Evolutionary conservation across 2,888 invertebrate species (phyloP), one percentile per base, ranked within the genome.

Genomic region (Pomacea canaliculata): DNA sequence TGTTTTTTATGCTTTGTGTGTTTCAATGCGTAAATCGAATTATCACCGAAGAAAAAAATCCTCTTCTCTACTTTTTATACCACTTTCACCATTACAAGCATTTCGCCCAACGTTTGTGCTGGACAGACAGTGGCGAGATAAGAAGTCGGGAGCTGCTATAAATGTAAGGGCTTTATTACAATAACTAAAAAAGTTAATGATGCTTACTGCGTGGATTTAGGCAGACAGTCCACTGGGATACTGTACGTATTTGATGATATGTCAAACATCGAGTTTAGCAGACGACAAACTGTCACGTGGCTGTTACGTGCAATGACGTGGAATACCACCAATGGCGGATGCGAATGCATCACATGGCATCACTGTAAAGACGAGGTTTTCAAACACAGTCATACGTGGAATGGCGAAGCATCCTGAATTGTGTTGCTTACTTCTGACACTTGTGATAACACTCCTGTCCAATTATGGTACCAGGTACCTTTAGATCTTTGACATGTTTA

Each of bases 311-410:
- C 78, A 79, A 76, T 84, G 85, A 86, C 86, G 85, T 85, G 85
- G 80, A 80, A 78, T 80, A 76, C 83, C 78, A 82, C 82, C 82
- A 85, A 86, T 86, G 86, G 86, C 84, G 84, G 84, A 81, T 81
- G 79, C 73, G 67, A 73, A 77, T 76, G 79, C 76, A 71, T 76
- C 74, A 80, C 77, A 83, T 80, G 77, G 77, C 77, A 76, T 77
- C 37, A 62, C 51, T 67, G 63, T 65, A 74, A 65, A 70, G 65
- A 62, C 59, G 62, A 71, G 60, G 48, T 78, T 71, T 73, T 76
- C 79, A 77, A 80, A 82, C 80, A 82, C 77, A 67, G 63, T 79
- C 66, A 71, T 80, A 51, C 81, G 81, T 78, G 81, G 76, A 72
- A 84, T 84, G 84, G 80, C 81, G 51, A 82, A 79, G 74, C 82